Conservation (phyloP, 2,888 invertebrate species). For the Trichogramma dendrolimi region DNA sequence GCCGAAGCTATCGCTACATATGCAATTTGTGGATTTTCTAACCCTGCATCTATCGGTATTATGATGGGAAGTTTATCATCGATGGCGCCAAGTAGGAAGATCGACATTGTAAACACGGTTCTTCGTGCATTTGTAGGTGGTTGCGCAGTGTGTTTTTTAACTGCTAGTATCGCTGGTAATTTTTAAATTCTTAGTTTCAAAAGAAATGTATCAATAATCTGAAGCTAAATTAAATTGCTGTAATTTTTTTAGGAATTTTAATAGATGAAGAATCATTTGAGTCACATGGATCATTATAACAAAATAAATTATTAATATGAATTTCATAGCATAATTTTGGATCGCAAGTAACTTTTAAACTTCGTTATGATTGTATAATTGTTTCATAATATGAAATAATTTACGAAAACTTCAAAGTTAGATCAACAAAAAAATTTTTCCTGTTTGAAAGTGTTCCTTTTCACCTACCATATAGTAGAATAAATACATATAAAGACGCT, state of each 20-base stretch:
- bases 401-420: too few species aligned
- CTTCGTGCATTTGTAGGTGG: conserved; percentile 76
- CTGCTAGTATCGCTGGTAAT: conserved; percentile 81
- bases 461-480: too few species aligned
- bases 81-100: conserved; percentile 69
- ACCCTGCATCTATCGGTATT: conserved; percentile 80
- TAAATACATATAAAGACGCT: too few species aligned
- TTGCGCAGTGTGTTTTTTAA: conserved; percentile 78
- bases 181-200: not conserved
- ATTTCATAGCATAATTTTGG: too few species aligned
- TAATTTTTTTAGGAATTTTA: conserved; percentile 38
- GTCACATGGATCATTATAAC: not conserved
- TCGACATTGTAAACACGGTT: conserved; percentile 65
- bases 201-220: not conserved
- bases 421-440: too few species aligned
- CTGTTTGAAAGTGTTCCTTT: too few species aligned
- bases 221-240: not conserved
- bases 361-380: too few species aligned
- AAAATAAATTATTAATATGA: not conserved
- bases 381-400: too few species aligned
- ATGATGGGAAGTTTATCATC: conserved; percentile 74
- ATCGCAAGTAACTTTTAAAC: too few species aligned
- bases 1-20: conserved; percentile 81
- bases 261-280: conserved; percentile 36
- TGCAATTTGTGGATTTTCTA: conserved; percentile 87